phyloP scores from a whole-genome alignment of 2,797 vertebrate species.

The Spheniscus humboldti region DNA sequence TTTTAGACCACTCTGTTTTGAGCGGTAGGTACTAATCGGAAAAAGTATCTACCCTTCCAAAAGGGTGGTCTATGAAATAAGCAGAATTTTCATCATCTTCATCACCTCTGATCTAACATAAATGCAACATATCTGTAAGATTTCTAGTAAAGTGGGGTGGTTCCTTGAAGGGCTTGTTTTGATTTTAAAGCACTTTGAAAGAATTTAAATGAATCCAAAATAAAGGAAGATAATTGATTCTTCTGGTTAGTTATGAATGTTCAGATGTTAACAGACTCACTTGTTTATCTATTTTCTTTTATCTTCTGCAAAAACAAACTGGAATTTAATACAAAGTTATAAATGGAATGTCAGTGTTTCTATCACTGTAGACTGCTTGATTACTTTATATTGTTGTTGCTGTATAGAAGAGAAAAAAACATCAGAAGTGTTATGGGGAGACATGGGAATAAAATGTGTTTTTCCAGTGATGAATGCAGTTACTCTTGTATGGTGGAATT shows the following conservation, averaged over 20 bases:
- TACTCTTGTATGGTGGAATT: not conserved
- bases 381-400: not conserved
- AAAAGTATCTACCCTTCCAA: not conserved
- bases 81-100: not conserved
- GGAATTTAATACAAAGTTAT: not conserved
- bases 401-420: not conserved
- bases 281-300: not conserved
- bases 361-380: not conserved
- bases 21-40: not conserved
- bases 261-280: not conserved
- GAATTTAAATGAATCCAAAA: not conserved
- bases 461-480: not conserved
- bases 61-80: not conserved
- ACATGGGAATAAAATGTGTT: not conserved
- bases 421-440: not conserved
- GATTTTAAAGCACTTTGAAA: not conserved
- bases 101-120: not conserved
- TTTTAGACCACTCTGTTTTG: not conserved
- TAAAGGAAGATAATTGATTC: not conserved
- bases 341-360: not conserved
- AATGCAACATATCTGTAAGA: not conserved
- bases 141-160: not conserved
- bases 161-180: not conserved
- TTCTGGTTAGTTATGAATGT: not conserved
- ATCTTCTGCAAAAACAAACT: not conserved